Conservation (phyloP, 2,113 vertebrate genomes). For the Lampris megalopsis region DNA sequence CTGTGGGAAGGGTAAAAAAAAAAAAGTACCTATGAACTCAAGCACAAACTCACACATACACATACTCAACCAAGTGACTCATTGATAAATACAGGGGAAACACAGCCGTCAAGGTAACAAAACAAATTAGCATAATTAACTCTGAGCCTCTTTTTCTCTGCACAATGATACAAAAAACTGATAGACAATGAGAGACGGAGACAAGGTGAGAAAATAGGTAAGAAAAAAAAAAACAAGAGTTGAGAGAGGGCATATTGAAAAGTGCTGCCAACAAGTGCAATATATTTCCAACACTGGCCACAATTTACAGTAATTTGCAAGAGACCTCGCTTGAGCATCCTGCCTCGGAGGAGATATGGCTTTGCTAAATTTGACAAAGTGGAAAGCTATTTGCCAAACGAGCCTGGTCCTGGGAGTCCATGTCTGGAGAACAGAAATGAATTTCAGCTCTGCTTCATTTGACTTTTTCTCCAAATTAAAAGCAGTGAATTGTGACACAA, state of each 20-base stretch:
- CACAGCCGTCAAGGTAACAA: constrained; percentile 29
- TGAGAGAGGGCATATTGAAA: constrained; percentile 23
- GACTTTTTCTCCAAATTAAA: constrained; percentile 71
- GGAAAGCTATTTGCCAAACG: constrained; percentile 62
- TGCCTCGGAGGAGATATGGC: constrained; percentile 36
- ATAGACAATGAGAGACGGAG: background rate
- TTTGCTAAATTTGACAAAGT: constrained; percentile 56
- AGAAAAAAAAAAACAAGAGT: background rate
- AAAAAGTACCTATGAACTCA: background rate
- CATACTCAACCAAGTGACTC: background rate
- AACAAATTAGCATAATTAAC: constrained; percentile 33
- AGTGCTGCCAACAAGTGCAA: constrained; percentile 14
- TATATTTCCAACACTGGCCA: constrained; percentile 6
- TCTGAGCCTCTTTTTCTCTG: background rate
- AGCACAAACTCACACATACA: background rate
- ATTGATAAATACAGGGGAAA: constrained; percentile 35
- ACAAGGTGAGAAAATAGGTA: background rate
- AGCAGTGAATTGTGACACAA: constrained; percentile 68
- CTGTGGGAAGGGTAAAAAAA: no score
- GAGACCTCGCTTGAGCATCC: constrained; percentile 8
- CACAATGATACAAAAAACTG: background rate
- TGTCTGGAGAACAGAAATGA: constrained; percentile 60
- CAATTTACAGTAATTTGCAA: constrained; percentile 30
- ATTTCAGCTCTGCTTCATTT: constrained; percentile 69
- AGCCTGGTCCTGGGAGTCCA: constrained; percentile 41